Percentiles rank a stretch among this genome's conserved stretches.
Conservation (phyloP, 2,888 invertebrate genomes). For the Acanthosoma haemorrhoidale region DNA sequence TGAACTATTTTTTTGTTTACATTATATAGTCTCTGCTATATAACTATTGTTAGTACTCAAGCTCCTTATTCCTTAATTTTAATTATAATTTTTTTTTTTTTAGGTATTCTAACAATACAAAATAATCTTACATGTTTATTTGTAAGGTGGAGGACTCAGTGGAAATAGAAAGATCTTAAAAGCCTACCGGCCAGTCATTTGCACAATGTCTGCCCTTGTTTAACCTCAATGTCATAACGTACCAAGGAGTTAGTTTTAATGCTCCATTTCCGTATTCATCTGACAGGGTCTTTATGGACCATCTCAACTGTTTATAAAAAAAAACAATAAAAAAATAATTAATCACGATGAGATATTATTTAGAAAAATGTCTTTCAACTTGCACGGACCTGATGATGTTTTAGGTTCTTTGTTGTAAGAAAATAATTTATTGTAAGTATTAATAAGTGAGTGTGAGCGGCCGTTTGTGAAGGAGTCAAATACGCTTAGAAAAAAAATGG, state of each 20-base stretch:
- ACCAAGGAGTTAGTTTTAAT: constrained; percentile 15
- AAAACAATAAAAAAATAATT: constrained; percentile 14
- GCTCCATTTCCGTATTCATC: constrained; percentile 6
- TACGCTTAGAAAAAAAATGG: constrained; percentile 27
- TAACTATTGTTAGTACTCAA: no score
- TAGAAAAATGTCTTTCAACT: constrained; percentile 5
- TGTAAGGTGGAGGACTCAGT: constrained; percentile 13
- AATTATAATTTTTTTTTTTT: no score
- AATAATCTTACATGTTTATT: not conserved
- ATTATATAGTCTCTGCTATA: no score
- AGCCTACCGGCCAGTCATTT: not conserved
- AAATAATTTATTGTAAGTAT: constrained; percentile 23
- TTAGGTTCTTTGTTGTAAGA: constrained; percentile 1
- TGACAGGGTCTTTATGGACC: constrained; percentile 29
- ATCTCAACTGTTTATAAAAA: constrained; percentile 17
- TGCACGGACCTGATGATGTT: not conserved
- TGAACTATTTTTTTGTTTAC: no score
- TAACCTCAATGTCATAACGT: constrained; percentile 5
- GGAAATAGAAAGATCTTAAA: not conserved
- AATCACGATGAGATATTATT: not conserved
- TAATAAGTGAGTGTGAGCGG: constrained; percentile 24
- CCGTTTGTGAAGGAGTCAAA: constrained; percentile 19
- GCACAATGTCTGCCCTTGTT: not conserved
- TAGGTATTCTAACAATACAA: no score
- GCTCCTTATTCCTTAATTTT: no score